Evolutionary conservation across 2,888 invertebrate species (phyloP), one percentile per base, ranked within the genome.

Genomic region (Parnassius glacialis): DNA sequence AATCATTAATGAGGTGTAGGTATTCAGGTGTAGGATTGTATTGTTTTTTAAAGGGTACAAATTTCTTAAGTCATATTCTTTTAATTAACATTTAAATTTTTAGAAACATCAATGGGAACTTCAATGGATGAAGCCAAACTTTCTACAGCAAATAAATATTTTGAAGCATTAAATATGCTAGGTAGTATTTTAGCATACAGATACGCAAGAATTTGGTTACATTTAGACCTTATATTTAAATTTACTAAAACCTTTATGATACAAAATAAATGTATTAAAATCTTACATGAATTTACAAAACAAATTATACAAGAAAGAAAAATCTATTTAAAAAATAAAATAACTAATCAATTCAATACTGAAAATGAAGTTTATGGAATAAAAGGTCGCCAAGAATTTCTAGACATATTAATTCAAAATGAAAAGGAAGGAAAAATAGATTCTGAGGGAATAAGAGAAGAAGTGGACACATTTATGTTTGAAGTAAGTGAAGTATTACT

Each of bases 381-480:
- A 3, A 85, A 81, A 57, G 91, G 90, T 61, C 92, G 90, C 62
- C 83, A 92, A 74, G 94, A 94, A 0, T 93, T 95, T 80, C 76
- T 95, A 62, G 95, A 95, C 79, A 81, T 95, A 43, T 74, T 95
- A 7, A 73, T 95, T 9, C 90, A 93, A 61, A 90, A 92, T 44
- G 92, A 91, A 67, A 87, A 90, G 54, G 89, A 92, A 66, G 93
- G 93, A 1, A 85, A 80, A 9, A 82, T 95, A n/a, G 92, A 92
- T 34, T 89, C 93, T 68, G 76, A 90, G 16, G 94, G 94, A 59
- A 93, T 95, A 57, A 87, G 93, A 60, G 94, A 95, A 74, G 94
- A 95, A 83, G 94, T 95, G 0, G 94, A 95, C 68, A 95, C 95
- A 0, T 95, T 95, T 70, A 93, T 95, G 93, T 95, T 95, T 81